Evolutionary conservation across 2,113 vertebrate genomes (phyloP).

Genomic region (Zapornia atra): DNA sequence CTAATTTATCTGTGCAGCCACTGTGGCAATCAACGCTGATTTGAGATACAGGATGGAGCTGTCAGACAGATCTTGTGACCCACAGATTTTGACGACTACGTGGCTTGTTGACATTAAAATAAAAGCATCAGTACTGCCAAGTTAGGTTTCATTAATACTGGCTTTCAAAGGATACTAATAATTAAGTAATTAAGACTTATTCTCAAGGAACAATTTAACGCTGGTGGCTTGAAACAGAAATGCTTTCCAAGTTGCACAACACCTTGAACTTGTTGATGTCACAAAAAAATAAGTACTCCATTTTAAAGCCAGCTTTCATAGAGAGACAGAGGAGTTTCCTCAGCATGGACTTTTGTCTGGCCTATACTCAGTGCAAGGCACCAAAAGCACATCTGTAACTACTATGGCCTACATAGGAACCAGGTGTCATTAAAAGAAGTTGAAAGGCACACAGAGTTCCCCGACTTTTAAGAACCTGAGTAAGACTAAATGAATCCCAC

Average conservation of each 20-base stretch:
- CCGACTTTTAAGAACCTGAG: background rate
- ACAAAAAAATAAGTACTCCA: background rate
- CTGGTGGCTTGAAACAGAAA: background rate
- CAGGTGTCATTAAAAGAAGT: background rate
- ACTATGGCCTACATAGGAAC: background rate
- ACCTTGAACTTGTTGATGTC: background rate
- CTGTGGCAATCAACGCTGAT: background rate
- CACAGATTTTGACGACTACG: background rate
- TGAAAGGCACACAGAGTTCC: background rate
- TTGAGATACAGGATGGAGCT: background rate
- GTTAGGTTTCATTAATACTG: background rate
- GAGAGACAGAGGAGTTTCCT: background rate
- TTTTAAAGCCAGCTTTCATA: background rate
- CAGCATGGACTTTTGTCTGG: background rate
- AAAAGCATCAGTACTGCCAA: background rate
- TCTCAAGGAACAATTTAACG: constrained; percentile 16
- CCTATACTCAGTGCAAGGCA: background rate
- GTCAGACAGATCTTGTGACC: background rate
- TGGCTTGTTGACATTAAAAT: constrained; percentile 19
- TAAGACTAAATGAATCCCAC: constrained; percentile 5
- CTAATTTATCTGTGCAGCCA: background rate
- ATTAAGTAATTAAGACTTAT: constrained; percentile 43
- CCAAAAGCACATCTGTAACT: background rate
- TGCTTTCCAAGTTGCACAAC: background rate
- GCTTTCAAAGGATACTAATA: constrained; percentile 10